Evolutionary conservation across 2,113 vertebrate genomes (phyloP).

Genomic region (Gallinago jamesoni): DNA sequence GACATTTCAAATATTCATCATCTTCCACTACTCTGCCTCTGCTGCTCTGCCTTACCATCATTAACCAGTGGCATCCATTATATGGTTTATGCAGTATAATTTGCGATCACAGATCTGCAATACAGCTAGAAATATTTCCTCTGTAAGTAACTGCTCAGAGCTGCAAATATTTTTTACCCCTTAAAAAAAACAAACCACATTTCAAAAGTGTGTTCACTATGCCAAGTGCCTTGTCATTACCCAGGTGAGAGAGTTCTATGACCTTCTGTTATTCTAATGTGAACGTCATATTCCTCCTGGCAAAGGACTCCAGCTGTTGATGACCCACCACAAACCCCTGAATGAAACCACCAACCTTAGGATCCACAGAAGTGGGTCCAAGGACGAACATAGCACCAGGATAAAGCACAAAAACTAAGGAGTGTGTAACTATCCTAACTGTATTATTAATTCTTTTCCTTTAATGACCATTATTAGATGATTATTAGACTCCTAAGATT

Average conservation of each 20-base stretch:
- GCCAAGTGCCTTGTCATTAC: background rate
- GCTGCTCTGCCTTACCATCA: background rate
- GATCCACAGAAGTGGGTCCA: background rate
- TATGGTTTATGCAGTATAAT: background rate
- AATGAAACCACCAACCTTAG: background rate
- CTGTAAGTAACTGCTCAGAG: background rate
- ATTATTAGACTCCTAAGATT: background rate
- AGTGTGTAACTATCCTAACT: background rate
- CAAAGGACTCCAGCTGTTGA: background rate
- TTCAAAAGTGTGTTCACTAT: background rate
- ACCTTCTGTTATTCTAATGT: background rate
- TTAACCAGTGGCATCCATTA: background rate
- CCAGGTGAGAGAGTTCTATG: background rate
- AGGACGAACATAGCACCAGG: background rate
- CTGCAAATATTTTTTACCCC: background rate
- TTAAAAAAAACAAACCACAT: background rate
- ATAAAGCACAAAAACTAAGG: background rate
- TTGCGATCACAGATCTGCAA: background rate
- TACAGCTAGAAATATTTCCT: background rate
- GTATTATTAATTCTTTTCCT: background rate
- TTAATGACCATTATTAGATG: background rate
- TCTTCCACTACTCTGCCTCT: background rate
- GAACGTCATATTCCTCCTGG: background rate
- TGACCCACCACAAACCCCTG: background rate
- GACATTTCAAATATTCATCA: conserved; percentile 39